Conservation (phyloP, 2,888 invertebrate species). For the Nemapogon koenigi region DNA sequence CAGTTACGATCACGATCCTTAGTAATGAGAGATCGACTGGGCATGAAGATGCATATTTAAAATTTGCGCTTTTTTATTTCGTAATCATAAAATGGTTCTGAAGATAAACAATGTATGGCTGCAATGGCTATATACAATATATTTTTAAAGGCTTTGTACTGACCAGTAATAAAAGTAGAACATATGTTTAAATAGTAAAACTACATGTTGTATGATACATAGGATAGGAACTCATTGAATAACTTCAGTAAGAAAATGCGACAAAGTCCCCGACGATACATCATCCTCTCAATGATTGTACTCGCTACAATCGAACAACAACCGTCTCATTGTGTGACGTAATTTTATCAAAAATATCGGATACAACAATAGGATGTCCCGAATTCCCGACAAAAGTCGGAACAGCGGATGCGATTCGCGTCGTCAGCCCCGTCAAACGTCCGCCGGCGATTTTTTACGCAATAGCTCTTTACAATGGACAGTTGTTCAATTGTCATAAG, state of each 20-base stretch:
- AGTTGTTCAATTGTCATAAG: conserved; percentile 35
- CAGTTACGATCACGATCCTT: no score
- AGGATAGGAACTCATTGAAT: background rate
- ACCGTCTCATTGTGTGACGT: conserved; percentile 49
- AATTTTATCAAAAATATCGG: conserved; percentile 61
- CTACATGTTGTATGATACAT: no score
- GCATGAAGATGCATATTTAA: no score
- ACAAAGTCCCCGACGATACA: conserved; percentile 32
- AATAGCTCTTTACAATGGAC: conserved; percentile 35
- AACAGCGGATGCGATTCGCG: conserved; percentile 62
- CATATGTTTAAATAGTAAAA: no score
- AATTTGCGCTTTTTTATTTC: no score
- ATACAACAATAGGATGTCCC: conserved; percentile 7
- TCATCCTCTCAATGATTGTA: conserved; percentile 55
- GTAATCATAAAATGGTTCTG: no score
- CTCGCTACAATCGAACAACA: conserved; percentile 61
- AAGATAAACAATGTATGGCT: no score
- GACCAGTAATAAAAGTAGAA: no score
- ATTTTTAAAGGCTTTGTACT: no score
- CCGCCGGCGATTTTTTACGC: conserved; percentile 44
- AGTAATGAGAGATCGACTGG: no score
- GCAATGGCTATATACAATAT: no score
- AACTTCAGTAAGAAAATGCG: conserved; percentile 22
- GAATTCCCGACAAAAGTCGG: conserved; percentile 29
- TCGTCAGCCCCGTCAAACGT: conserved; percentile 50